Evolutionary conservation across 2,797 vertebrate genomes (phyloP).

Genomic region (Nannoperca australis): DNA sequence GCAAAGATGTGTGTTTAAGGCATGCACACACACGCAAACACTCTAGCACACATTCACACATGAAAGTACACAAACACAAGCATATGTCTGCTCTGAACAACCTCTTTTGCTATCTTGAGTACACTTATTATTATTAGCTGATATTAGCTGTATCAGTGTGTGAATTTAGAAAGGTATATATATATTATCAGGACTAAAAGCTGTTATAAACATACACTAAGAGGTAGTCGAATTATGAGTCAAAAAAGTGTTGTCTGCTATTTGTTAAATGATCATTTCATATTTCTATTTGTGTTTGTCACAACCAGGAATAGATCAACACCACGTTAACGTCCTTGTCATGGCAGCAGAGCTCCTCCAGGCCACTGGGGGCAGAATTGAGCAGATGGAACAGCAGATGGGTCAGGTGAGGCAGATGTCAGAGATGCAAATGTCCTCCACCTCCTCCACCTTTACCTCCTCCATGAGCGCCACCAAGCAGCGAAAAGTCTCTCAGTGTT

Average conservation of each 20-base stretch:
- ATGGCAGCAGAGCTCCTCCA: constrained; percentile 72
- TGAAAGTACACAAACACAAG: constrained; percentile 3
- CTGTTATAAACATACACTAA: no score
- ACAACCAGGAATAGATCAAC: background rate
- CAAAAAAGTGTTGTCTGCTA: background rate
- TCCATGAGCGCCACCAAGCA: constrained; percentile 72
- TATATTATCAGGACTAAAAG: no score
- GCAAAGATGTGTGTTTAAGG: background rate
- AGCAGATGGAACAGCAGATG: constrained; percentile 53
- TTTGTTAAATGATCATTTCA: constrained; percentile 8
- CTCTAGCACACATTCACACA: constrained; percentile 1
- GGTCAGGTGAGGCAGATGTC: constrained; percentile 38
- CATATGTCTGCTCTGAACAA: background rate
- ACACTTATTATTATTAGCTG: no score
- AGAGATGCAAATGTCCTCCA: constrained; percentile 61
- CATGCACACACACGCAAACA: background rate
- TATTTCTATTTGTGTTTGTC: constrained; percentile 32
- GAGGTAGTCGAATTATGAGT: no score
- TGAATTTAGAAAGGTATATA: background rate
- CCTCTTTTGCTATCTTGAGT: constrained; percentile 1
- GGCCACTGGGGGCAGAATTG: constrained; percentile 60
- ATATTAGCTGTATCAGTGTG: constrained; percentile 17
- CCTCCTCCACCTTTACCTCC: constrained; percentile 63
- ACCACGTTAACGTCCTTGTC: constrained; percentile 23
- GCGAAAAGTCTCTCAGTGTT: constrained; percentile 74